These are phyloP conservation scores for Drosophila algonquin DNA, from an alignment of 2,888 invertebrate species.

Conservation along the genomic window DNA sequence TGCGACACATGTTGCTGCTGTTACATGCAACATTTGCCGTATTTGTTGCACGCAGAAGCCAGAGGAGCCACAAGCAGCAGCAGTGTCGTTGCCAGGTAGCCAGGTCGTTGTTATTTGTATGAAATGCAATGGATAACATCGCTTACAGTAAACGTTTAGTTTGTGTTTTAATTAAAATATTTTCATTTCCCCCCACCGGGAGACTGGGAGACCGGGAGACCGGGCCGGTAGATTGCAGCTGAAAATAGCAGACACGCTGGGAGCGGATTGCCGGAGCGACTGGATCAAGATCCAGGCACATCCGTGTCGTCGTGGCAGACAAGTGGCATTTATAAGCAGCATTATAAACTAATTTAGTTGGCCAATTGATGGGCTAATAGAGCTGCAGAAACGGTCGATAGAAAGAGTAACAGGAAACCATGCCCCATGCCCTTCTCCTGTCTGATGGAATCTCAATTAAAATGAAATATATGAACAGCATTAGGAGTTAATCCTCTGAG, in stretches of 20 bases:
- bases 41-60: constrained; percentile 46
- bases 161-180: constrained; percentile 79
- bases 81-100: constrained; percentile 59
- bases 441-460: constrained; percentile 15
- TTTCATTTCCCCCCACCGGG: constrained; percentile 55
- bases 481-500: constrained; percentile 20
- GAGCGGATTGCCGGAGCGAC: constrained; percentile 20
- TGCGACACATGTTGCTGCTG: constrained; percentile 74
- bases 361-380: constrained; percentile 60
- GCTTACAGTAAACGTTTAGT: constrained; percentile 75
- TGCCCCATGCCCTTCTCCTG: neutral
- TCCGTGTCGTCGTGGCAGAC: constrained; percentile 57
- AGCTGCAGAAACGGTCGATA: constrained; percentile 38
- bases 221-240: constrained; percentile 28
- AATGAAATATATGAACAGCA: constrained; percentile 24
- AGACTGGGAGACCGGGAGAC: neutral
- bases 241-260: constrained; percentile 38
- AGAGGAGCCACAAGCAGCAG: constrained; percentile 35
- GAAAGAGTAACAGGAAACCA: constrained; percentile 7
- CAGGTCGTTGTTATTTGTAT: constrained; percentile 49
- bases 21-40: constrained; percentile 54
- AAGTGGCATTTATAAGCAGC: constrained; percentile 69
- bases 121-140: constrained; percentile 69
- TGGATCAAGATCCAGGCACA: constrained; percentile 67
- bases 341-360: constrained; percentile 64